Conservation (phyloP, 2,888 invertebrate genomes). For the Agrochola litura region DNA sequence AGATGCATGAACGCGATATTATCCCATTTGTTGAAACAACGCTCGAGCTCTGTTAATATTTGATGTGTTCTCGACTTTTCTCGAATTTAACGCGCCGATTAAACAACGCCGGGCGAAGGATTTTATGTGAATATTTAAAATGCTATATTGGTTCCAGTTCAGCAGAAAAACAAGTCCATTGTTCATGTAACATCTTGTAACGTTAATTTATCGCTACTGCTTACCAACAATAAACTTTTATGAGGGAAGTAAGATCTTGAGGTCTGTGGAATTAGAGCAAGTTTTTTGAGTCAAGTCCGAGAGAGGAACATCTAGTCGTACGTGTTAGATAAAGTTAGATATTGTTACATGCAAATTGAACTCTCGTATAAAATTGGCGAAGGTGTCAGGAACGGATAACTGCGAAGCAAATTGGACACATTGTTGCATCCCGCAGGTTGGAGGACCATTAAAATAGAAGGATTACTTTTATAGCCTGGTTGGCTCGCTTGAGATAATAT, state of each 20-base stretch:
- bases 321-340: slow-evolving; percentile 50
- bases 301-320: slow-evolving; percentile 28
- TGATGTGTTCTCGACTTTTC: slow-evolving; percentile 90
- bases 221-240: slow-evolving; percentile 65
- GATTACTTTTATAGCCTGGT: slow-evolving; percentile 88
- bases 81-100: slow-evolving; percentile 90
- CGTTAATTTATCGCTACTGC: slow-evolving; percentile 71
- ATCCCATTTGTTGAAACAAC: slow-evolving; percentile 88
- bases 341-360: slow-evolving; percentile 72
- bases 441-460: slow-evolving; percentile 88
- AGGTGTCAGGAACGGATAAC: slow-evolving; percentile 72
- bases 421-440: slow-evolving; percentile 88
- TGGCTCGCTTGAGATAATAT: slow-evolving; percentile 89
- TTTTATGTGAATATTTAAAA: slow-evolving; percentile 90
- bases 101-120: slow-evolving; percentile 88
- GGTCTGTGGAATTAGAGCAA: slow-evolving; percentile 49
- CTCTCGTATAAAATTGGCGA: slow-evolving; percentile 68
- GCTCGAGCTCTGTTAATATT: slow-evolving; percentile 87
- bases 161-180: slow-evolving; percentile 79
- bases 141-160: slow-evolving; percentile 88
- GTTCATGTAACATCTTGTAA: slow-evolving; percentile 77
- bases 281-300: slow-evolving; percentile 47
- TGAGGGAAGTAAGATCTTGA: slow-evolving; percentile 51
- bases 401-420: slow-evolving; percentile 82
- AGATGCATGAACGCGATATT: slow-evolving; percentile 86